Evolutionary conservation across 2,888 invertebrate species (phyloP).

Genomic region (Nipponacmea schrenckii): DNA sequence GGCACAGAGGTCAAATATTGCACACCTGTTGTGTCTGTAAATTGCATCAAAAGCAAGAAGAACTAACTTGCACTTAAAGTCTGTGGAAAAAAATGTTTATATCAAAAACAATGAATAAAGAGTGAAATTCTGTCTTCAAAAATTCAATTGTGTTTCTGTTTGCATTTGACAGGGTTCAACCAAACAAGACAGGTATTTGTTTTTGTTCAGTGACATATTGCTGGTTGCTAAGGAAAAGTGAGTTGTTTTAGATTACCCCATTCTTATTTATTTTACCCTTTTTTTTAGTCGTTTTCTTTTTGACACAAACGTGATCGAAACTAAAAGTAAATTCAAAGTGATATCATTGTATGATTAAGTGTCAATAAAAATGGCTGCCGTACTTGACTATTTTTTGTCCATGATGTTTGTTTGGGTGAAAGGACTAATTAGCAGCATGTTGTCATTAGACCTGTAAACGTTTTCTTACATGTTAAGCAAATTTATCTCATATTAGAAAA

Average conservation of each 20-base stretch:
- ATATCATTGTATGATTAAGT: not conserved
- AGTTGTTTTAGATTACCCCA: constrained; percentile 38
- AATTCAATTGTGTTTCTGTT: too few relatives aligned
- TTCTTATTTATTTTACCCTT: not conserved
- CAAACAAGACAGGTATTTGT: constrained; percentile 78
- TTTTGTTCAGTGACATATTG: constrained; percentile 87
- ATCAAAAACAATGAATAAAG: not conserved
- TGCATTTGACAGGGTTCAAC: not conserved
- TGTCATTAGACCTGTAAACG: too few relatives aligned
- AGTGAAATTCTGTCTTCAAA: not conserved
- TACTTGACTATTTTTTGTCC: not conserved
- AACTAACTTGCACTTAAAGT: too few relatives aligned
- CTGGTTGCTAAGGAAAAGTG: constrained; percentile 86
- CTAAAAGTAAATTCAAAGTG: constrained; percentile 3
- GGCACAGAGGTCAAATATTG: too few relatives aligned
- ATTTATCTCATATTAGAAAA: too few relatives aligned
- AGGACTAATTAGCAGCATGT: too few relatives aligned
- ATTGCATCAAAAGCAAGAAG: too few relatives aligned
- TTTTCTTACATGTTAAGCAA: too few relatives aligned
- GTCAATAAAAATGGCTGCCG: not conserved
- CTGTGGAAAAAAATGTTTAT: not conserved
- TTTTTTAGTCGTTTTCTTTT: not conserved
- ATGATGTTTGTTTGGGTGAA: too few relatives aligned
- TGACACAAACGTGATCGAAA: not conserved
- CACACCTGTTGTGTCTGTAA: too few relatives aligned